phyloP scores from a whole-genome alignment of 2,113 vertebrate species.

The Poeciliopsis turrubarensis region DNA sequence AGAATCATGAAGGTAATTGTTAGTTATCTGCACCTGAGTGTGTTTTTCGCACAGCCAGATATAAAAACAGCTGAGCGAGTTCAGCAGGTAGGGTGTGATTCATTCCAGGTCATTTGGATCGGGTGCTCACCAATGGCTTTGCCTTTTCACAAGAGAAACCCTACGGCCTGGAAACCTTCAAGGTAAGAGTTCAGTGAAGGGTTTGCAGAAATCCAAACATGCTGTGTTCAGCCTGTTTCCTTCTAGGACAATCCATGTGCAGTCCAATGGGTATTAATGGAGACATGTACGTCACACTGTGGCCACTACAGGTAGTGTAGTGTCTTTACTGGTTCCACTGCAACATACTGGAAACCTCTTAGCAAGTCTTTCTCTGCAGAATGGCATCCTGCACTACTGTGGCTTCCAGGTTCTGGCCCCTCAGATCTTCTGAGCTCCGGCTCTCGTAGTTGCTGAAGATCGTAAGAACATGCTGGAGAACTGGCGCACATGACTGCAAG shows the following conservation, averaged over 20 bases:
- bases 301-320: slow-evolving; percentile 70
- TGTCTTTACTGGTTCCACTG: no score
- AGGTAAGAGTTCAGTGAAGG: slow-evolving; percentile 58
- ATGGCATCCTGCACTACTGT: slow-evolving; percentile 83
- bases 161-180: slow-evolving; percentile 81
- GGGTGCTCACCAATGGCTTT: slow-evolving; percentile 77
- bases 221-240: not conserved
- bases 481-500: slow-evolving; percentile 63
- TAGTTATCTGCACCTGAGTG: slow-evolving; percentile 53
- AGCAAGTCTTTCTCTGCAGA: slow-evolving; percentile 65
- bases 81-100: not conserved
- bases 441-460: slow-evolving; percentile 40
- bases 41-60: not conserved
- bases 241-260: slow-evolving; percentile 84
- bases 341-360: no score
- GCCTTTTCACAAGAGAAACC: slow-evolving; percentile 70
- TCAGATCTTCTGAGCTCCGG: slow-evolving; percentile 79
- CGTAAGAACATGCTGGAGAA: slow-evolving; percentile 64
- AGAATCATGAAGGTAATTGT: slow-evolving; percentile 28
- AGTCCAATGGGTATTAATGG: slow-evolving; percentile 80
- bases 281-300: slow-evolving; percentile 77
- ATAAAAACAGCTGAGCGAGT: slow-evolving; percentile 24
- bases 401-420: slow-evolving; percentile 86
- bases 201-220: no score
- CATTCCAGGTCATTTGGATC: slow-evolving; percentile 30